These are phyloP conservation scores for Leucoraja ocellata DNA, from an alignment of 2,797 vertebrate species.

Conservation along the genomic window DNA sequence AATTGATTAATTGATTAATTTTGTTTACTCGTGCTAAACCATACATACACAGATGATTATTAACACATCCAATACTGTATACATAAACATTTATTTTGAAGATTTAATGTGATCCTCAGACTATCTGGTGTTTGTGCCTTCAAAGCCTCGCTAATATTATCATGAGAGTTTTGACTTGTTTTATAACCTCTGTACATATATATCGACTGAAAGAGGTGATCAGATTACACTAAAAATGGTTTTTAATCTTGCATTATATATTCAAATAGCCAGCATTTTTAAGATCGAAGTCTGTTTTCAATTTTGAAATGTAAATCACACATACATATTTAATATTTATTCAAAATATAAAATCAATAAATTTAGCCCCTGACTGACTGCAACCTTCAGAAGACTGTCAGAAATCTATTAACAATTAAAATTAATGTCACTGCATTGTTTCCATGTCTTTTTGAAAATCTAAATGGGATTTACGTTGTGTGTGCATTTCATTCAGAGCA, in stretches of 20 bases:
- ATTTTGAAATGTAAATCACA: not conserved
- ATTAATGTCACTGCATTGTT: not conserved
- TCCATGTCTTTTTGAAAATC: not conserved
- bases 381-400: not conserved
- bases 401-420: constrained; percentile 25
- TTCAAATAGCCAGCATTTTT: not conserved
- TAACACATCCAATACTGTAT: not conserved
- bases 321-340: constrained; percentile 35
- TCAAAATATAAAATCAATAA: not conserved
- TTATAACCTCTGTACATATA: not conserved
- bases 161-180: not conserved
- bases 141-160: no score
- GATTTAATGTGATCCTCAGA: not conserved
- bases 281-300: not conserved
- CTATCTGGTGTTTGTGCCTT: not conserved
- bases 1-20: not conserved
- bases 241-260: not conserved
- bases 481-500: not conserved
- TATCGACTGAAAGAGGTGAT: not conserved
- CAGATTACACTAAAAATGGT: not conserved
- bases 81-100: not conserved
- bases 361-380: not conserved
- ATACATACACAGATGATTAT: not conserved
- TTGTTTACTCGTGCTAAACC: not conserved
- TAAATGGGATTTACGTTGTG: not conserved